phyloP scores from a whole-genome alignment of 2,888 invertebrate species.

The Aphodius sticticus region DNA sequence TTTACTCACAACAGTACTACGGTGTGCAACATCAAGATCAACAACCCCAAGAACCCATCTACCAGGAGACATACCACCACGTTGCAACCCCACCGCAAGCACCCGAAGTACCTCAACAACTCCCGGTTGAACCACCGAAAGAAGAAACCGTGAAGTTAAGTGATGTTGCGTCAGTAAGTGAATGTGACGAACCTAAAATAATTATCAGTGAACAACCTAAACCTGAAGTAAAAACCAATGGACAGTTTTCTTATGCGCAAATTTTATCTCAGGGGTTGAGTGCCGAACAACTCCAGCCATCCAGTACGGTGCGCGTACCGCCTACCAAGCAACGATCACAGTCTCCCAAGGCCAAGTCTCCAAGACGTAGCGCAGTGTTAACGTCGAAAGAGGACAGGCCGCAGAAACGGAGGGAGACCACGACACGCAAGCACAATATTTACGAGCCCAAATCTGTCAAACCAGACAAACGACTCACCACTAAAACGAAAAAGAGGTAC shows the following conservation, averaged over 20 bases:
- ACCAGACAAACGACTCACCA: conserved; percentile 50
- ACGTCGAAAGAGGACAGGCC: conserved; percentile 50
- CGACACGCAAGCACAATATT: conserved; percentile 47
- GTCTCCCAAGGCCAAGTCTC: conserved; percentile 52
- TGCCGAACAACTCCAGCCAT: conserved; percentile 64
- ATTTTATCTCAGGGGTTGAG: conserved; percentile 72
- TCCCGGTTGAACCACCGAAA: background rate
- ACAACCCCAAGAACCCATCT: conserved; percentile 13
- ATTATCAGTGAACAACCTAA: conserved; percentile 7
- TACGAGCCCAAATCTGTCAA: conserved; percentile 45
- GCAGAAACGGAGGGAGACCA: conserved; percentile 39
- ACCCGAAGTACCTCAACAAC: conserved; percentile 7
- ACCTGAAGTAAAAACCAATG: conserved; percentile 24
- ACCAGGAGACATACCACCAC: conserved; percentile 20
- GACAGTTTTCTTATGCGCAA: conserved; percentile 73
- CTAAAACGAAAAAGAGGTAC: conserved; percentile 52
- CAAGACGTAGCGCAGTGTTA: conserved; percentile 45
- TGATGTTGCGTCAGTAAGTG: conserved; percentile 13
- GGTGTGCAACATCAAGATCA: conserved; percentile 40
- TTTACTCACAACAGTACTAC: conserved; percentile 43
- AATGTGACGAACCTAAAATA: conserved; percentile 14
- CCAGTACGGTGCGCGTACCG: conserved; percentile 58
- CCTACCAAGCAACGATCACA: conserved; percentile 46
- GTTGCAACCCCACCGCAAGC: background rate
- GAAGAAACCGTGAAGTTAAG: background rate